Conservation (phyloP, 2,888 invertebrate species). For the Leistus spinibarbis region DNA sequence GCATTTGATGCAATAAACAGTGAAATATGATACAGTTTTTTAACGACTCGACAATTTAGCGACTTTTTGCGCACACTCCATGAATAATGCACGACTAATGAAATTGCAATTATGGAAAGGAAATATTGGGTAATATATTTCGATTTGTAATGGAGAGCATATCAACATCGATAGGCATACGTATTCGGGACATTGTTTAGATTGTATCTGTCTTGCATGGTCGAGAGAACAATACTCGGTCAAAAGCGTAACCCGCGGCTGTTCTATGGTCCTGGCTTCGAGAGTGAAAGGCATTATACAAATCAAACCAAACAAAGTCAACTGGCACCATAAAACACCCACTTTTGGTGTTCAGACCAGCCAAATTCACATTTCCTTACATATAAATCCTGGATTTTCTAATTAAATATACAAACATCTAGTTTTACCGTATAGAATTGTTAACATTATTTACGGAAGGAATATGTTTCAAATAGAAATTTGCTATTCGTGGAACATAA, state of each 20-base stretch:
- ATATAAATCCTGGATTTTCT: too few species aligned
- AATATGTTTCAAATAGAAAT: neutral
- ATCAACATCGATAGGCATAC: neutral
- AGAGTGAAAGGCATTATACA: conserved; percentile 3
- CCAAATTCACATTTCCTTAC: too few species aligned
- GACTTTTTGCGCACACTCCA: too few species aligned
- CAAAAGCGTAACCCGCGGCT: conserved; percentile 16
- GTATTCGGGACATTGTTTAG: neutral
- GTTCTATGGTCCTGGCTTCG: neutral
- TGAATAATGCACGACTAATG: too few species aligned
- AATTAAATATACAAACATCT: too few species aligned
- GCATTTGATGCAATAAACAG: too few species aligned
- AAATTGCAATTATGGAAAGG: too few species aligned
- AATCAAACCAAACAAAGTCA: neutral
- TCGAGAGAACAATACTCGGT: conserved; percentile 13
- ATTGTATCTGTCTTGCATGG: neutral
- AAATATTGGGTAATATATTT: too few species aligned
- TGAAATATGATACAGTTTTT: too few species aligned
- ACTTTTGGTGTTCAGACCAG: too few species aligned
- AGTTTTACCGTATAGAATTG: too few species aligned
- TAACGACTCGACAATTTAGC: too few species aligned
- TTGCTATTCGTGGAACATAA: neutral
- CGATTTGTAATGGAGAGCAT: neutral
- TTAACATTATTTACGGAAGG: neutral
- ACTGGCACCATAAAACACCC: neutral